phyloP scores from a whole-genome alignment of 1,140 invertebrate genomes.

The Vanessa tameamea region DNA sequence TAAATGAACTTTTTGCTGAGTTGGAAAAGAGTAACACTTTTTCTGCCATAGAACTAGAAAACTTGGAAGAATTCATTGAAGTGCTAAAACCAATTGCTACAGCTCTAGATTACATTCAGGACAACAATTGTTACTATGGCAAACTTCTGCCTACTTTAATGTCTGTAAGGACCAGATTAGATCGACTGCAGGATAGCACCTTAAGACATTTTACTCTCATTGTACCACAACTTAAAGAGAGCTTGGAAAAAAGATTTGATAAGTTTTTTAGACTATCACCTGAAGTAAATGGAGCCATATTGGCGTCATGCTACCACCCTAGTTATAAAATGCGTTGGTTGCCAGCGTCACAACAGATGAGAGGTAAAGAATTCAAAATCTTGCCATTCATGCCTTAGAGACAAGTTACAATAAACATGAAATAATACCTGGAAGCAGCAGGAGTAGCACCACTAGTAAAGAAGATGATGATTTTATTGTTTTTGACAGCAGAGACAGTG shows the following conservation, averaged over 20 bases:
- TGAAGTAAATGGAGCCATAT: no score
- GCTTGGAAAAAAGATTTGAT: no score
- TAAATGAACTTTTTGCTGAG: slow-evolving; percentile 15
- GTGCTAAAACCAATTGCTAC: slow-evolving; percentile 7
- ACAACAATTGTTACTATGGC: slow-evolving; percentile 2
- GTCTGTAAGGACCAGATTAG: slow-evolving; percentile 13
- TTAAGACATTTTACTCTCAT: not conserved
- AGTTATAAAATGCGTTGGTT: no score
- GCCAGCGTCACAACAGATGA: no score
- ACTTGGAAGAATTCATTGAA: not conserved
- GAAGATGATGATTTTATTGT: not conserved
- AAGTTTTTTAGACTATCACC: no score
- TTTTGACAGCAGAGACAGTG: not conserved
- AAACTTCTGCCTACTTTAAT: slow-evolving; percentile 13
- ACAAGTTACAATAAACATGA: slow-evolving; percentile 16
- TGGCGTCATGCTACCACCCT: no score
- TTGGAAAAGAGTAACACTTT: slow-evolving; percentile 13
- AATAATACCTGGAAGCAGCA: slow-evolving; percentile 13
- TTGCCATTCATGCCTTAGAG: no score
- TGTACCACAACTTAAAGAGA: slow-evolving; percentile 13
- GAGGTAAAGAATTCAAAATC: slow-evolving; percentile 2
- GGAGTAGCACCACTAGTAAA: slow-evolving; percentile 1
- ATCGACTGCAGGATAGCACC: slow-evolving; percentile 1
- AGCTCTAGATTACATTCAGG: slow-evolving; percentile 16
- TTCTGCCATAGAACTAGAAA: not conserved